Conservation (phyloP, 2,797 vertebrate species). For the Tolypeutes matacus region DNA sequence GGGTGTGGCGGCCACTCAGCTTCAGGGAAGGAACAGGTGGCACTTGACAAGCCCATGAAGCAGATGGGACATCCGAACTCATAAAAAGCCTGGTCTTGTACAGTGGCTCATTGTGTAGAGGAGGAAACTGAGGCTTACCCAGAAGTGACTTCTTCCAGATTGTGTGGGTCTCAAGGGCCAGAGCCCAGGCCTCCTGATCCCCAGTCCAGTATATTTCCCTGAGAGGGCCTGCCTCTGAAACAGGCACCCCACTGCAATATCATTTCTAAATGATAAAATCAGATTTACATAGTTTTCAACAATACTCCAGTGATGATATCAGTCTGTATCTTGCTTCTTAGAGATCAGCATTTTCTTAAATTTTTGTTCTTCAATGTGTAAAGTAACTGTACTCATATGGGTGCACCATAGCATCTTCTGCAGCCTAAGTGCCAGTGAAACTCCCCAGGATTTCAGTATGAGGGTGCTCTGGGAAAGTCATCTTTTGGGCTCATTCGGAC, state of each 20-base stretch:
- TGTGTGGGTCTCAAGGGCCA: background rate
- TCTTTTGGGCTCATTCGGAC: background rate
- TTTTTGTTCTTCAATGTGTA: background rate
- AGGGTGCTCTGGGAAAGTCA: background rate
- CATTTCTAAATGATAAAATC: background rate
- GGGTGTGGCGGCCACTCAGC: background rate
- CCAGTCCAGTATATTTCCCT: background rate
- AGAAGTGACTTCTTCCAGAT: background rate
- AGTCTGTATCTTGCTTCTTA: background rate
- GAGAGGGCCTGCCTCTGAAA: background rate
- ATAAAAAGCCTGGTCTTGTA: background rate
- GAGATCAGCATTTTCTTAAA: background rate
- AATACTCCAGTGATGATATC: background rate
- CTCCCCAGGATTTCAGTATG: background rate
- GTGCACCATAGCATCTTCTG: background rate
- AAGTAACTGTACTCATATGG: background rate
- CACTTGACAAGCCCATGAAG: background rate
- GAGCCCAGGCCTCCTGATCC: background rate
- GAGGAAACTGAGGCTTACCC: background rate
- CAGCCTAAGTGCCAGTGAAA: background rate
- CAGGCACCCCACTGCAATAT: background rate
- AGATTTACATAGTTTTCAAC: background rate
- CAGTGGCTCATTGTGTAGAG: background rate
- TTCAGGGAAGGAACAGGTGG: background rate
- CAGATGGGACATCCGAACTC: background rate